Evolutionary conservation across 2,888 invertebrate species (phyloP).

Genomic region (Toxonevra muliebris): DNA sequence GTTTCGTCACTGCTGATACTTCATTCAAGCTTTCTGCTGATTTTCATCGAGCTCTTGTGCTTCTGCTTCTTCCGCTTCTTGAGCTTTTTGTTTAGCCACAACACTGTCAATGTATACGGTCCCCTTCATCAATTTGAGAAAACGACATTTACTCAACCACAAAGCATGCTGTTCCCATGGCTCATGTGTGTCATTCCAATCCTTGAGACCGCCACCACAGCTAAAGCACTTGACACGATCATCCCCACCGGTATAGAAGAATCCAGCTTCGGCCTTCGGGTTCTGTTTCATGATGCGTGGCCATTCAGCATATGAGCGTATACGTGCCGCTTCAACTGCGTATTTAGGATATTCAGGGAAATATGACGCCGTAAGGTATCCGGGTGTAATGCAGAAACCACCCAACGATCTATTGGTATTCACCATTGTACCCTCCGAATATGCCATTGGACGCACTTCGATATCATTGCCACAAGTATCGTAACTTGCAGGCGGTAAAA

Average conservation of each 20-base stretch:
- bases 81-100: slow-evolving; percentile 48
- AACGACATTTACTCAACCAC: slow-evolving; percentile 91
- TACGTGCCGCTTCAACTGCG: slow-evolving; percentile 74
- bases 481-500: slow-evolving; percentile 64
- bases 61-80: slow-evolving; percentile 34
- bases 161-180: slow-evolving; percentile 96
- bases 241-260: slow-evolving; percentile 87
- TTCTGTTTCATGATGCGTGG: slow-evolving; percentile 82
- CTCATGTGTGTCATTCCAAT: slow-evolving; percentile 91
- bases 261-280: slow-evolving; percentile 88
- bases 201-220: slow-evolving; percentile 92
- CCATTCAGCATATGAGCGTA: slow-evolving; percentile 81
- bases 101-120: slow-evolving; percentile 74
- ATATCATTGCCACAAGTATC: slow-evolving; percentile 67
- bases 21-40: too few relatives aligned
- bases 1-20: neutral
- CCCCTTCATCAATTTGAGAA: slow-evolving; percentile 82
- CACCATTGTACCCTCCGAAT: slow-evolving; percentile 39
- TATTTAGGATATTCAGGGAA: slow-evolving; percentile 76
- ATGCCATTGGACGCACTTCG: slow-evolving; percentile 59
- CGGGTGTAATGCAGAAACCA: slow-evolving; percentile 14
- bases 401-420: too few relatives aligned
- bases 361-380: slow-evolving; percentile 41
- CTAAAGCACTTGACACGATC: slow-evolving; percentile 93
- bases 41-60: slow-evolving; percentile 29